Evolutionary conservation across 2,888 invertebrate species (phyloP).

Genomic region (Hypomecis punctinalis): DNA sequence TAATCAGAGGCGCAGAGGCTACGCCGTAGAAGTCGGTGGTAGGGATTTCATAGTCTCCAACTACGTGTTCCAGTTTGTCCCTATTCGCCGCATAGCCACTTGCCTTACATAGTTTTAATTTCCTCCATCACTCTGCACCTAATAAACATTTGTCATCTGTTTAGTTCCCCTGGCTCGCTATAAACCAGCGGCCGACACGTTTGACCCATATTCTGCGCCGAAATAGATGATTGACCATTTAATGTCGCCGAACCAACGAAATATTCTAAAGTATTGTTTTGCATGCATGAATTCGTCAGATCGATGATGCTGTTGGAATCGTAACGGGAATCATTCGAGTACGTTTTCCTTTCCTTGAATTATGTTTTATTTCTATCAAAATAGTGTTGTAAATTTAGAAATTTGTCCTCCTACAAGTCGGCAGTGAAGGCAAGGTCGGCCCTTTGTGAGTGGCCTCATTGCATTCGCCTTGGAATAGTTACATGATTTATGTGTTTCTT

Average conservation of each 20-base stretch:
- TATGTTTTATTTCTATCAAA: slow-evolving; percentile 9
- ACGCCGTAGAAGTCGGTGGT: slow-evolving; percentile 6
- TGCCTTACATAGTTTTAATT: slow-evolving; percentile 8
- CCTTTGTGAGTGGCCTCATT: slow-evolving; percentile 81
- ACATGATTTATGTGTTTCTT: slow-evolving; percentile 76
- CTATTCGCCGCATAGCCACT: not conserved
- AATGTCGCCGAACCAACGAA: slow-evolving; percentile 71
- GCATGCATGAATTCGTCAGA: slow-evolving; percentile 19
- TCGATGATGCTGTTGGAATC: slow-evolving; percentile 23
- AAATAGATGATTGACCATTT: slow-evolving; percentile 76
- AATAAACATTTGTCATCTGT: slow-evolving; percentile 37
- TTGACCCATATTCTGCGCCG: slow-evolving; percentile 68
- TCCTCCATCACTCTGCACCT: slow-evolving; percentile 16
- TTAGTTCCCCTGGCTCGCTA: slow-evolving; percentile 47
- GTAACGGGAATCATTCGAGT: slow-evolving; percentile 4
- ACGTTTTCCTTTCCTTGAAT: slow-evolving; percentile 15
- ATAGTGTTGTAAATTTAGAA: slow-evolving; percentile 42
- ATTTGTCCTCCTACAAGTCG: slow-evolving; percentile 68
- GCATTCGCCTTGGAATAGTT: slow-evolving; percentile 82
- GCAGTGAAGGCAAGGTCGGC: slow-evolving; percentile 75
- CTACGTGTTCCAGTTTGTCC: not conserved
- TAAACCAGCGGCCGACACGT: slow-evolving; percentile 67
- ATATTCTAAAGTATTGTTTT: slow-evolving; percentile 52
- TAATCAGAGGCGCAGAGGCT: slow-evolving; percentile 1
- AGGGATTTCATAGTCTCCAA: not conserved